phyloP scores from a whole-genome alignment of 2,888 invertebrate species.

The Stramonita haemastoma region DNA sequence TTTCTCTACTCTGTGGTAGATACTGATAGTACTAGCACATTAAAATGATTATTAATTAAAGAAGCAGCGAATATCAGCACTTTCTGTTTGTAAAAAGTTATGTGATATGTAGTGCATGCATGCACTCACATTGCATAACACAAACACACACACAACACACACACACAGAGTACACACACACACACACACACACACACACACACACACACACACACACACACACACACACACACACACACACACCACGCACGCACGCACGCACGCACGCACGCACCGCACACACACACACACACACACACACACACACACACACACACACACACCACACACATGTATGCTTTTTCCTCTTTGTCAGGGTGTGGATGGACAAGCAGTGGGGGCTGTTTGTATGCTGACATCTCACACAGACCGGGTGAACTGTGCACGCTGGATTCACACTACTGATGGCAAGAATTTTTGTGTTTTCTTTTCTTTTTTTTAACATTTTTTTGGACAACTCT shows the following conservation, averaged over 20 bases:
- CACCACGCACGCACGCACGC: not conserved
- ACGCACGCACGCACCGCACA: too few species aligned
- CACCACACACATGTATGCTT: not conserved
- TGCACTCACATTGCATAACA: too few species aligned
- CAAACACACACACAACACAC: too few species aligned
- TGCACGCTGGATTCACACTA: constrained; percentile 82
- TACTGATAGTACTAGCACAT: too few species aligned
- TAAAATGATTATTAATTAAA: too few species aligned
- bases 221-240: constrained; percentile 9
- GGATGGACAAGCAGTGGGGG: constrained; percentile 28
- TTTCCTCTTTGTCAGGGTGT: constrained; percentile 11
- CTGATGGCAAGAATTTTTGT: constrained; percentile 8
- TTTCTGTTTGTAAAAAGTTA: too few species aligned
- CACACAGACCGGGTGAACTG: constrained; percentile 88
- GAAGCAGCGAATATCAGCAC: too few species aligned
- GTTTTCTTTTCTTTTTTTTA: not conserved
- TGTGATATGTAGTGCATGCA: too few species aligned
- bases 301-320: not conserved
- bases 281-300: too few species aligned
- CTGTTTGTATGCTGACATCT: constrained; percentile 53
- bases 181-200: not conserved
- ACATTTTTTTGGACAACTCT: not conserved
- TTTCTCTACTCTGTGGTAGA: too few species aligned
- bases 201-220: constrained; percentile 9
- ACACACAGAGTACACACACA: too few species aligned